Conservation (phyloP, 1,140 invertebrate species). For the Danaus plexippus region DNA sequence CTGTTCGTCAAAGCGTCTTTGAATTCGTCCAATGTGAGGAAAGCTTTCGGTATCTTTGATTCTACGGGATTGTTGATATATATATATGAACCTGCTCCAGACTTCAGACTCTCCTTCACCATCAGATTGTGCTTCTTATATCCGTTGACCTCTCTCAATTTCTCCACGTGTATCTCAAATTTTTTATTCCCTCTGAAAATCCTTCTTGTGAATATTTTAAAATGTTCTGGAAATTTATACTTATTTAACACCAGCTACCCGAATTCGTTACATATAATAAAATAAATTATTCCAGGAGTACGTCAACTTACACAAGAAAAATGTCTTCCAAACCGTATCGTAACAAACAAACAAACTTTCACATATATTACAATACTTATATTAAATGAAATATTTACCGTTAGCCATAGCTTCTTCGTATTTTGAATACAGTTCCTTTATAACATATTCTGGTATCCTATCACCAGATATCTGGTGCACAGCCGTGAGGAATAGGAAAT, state of each 20-base stretch:
- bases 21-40: constrained; percentile 45
- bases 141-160: constrained; percentile 55
- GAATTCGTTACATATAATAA: no score
- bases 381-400: constrained; percentile 20
- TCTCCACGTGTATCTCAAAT: constrained; percentile 43
- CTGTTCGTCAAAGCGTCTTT: constrained; percentile 35
- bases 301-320: neutral
- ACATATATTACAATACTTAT: neutral
- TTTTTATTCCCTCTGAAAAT: constrained; percentile 18
- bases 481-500: no score
- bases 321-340: neutral
- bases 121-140: constrained; percentile 48
- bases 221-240: constrained; percentile 16
- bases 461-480: no score
- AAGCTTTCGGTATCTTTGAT: constrained; percentile 47
- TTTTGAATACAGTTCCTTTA: constrained; percentile 31
- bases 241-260: no score
- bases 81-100: constrained; percentile 28
- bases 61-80: constrained; percentile 61
- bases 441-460: constrained; percentile 14
- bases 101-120: constrained; percentile 23
- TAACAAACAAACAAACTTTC: no score
- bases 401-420: constrained; percentile 32
- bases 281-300: no score
- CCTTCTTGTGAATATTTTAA: constrained; percentile 14